Evolutionary conservation across 2,888 invertebrate genomes (phyloP).

Genomic region (Laothoe populi): DNA sequence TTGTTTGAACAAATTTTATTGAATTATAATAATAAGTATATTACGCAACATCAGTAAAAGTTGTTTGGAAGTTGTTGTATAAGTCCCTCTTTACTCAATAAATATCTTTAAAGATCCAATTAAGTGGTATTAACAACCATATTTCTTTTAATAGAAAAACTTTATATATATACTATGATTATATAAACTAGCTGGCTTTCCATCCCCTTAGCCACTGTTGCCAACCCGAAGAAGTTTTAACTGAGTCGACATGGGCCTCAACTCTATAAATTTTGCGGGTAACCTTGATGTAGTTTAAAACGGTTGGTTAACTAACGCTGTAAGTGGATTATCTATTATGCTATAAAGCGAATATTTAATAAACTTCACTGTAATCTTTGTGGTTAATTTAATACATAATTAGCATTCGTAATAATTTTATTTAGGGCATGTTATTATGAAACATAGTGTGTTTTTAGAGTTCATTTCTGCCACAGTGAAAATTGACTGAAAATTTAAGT

Average conservation of each 20-base stretch:
- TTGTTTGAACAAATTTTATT: no score
- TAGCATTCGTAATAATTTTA: neutral
- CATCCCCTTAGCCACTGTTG: no score
- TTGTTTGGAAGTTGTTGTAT: no score
- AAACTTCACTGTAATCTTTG: neutral
- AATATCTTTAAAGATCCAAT: no score
- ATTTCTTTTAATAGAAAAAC: neutral
- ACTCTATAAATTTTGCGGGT: neutral
- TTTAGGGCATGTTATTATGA: neutral
- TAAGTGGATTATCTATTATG: conserved; percentile 22
- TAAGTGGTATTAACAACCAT: no score
- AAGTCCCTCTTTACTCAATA: no score
- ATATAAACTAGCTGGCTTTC: no score
- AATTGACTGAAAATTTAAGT: no score
- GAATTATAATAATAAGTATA: no score
- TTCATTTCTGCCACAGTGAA: no score
- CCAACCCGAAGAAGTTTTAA: neutral
- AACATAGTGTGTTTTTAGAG: neutral
- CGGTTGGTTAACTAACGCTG: conserved; percentile 7
- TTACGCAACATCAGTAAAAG: no score
- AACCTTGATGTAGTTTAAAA: conserved; percentile 1
- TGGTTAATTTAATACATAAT: neutral
- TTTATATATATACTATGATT: no score
- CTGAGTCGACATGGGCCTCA: neutral
- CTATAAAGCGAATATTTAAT: conserved; percentile 15